Evolutionary conservation across 1,140 invertebrate species (phyloP), one percentile per base, ranked within the genome.

Genomic region (Micrasema minimum): DNA sequence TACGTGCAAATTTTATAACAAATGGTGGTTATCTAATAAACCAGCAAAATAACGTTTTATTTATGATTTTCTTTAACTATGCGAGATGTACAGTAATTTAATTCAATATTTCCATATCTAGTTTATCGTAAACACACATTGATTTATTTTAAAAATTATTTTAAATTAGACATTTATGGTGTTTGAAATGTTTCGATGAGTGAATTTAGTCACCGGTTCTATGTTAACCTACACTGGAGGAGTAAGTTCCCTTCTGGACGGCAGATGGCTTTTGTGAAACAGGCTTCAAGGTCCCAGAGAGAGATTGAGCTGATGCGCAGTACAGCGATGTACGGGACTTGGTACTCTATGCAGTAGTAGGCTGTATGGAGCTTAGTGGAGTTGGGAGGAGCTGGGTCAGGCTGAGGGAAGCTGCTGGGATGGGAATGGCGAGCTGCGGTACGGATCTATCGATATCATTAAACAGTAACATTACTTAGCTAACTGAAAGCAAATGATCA

Each of bases 201-300:
- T 48, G n/a, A 22, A 31, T 45, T 16, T 20, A 64, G n/a, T 45
- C 23, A 64, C 59, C 59, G 59, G 59, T 23, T 26, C 22, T 62
- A 43, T 46, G 22, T 46, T 10, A 62, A 38, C 46, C 59, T 62
- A 62, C 12, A 38, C 20, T 16, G 31, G 55, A 23, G 41, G 41
- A 48, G 43, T 67, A 26, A 23, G 37, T n/a, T 65, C 61, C 41
- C 46, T 51, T 69, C 50, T 75, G 74, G 74, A 75, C 74, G 74
- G 74, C 70, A 75, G 74, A 70, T 72, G 70, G 74, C 69, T 69
- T 4, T 67, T 23, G 18, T 55, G 16, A 51, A 65, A 67, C 65
- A 12, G 38, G n/a, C n/a, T n/a, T n/a, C n/a, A n/a, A 67, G 67
- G 66, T 43, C 55, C 45, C 53, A 70, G 50, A 55, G 26, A 68